A percentile compares a stretch with the other conserved stretches of the same genome.
Evolutionary conservation across 2,113 vertebrate species (phyloP).

Genomic region (Oreochromis tanganicae): DNA sequence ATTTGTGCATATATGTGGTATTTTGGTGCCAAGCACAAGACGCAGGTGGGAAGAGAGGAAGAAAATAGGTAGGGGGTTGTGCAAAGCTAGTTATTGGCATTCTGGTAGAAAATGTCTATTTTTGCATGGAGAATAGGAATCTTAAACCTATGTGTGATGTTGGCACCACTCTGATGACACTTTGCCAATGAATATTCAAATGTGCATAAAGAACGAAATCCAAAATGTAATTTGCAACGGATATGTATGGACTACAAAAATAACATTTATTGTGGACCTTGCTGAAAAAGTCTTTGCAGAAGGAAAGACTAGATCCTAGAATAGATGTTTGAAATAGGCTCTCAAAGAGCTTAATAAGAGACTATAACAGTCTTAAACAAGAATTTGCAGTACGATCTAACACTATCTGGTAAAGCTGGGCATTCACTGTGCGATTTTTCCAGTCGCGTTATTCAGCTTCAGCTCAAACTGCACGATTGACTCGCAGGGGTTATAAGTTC

Average conservation of each 20-base stretch:
- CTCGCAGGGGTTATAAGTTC: too few relatives aligned
- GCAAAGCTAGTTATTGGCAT: background rate
- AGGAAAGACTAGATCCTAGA: background rate
- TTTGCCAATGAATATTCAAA: background rate
- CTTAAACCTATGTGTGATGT: background rate
- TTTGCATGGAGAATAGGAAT: background rate
- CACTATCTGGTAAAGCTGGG: too few relatives aligned
- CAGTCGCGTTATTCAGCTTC: too few relatives aligned
- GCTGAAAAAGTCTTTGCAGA: background rate
- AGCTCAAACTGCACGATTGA: too few relatives aligned
- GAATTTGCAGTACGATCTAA: background rate
- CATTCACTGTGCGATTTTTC: too few relatives aligned
- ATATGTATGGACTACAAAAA: background rate
- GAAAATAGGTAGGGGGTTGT: background rate
- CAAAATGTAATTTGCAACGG: background rate
- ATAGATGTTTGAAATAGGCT: background rate
- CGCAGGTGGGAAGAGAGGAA: background rate
- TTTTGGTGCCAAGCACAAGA: background rate
- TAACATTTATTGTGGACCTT: background rate
- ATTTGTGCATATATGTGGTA: background rate
- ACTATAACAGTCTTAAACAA: background rate
- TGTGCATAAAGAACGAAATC: background rate
- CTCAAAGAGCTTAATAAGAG: background rate
- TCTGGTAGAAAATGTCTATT: background rate
- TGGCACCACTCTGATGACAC: background rate